Base-by-base conservation (phyloP, 2,888 invertebrate species). In the Dexiosoma caninum region DNA sequence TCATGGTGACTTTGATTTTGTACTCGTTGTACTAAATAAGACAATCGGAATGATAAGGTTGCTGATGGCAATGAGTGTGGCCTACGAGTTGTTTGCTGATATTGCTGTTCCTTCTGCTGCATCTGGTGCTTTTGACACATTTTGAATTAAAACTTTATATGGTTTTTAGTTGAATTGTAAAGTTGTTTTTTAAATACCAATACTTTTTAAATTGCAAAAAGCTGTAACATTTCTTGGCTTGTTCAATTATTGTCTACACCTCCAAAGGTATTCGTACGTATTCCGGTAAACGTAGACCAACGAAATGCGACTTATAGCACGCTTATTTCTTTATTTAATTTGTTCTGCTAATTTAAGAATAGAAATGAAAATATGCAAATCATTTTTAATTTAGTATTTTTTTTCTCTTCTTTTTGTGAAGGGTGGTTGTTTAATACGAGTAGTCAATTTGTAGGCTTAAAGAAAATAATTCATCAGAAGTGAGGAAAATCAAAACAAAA, bases 191-290 rank as follows among this genome's bases (percentile, higher is more conserved):
- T 32, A 19, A n/a, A 40, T 37, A 30, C 59, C 46, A 67, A 55
- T 51, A 78, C 55, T 67, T 35, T 32, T 27, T 37, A 53, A n/a
- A n/a, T 70, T 42, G 57, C 40, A 64, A 70, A 77, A 59, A 78
- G 71, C 64, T 70, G 27, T 49, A 49, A 66, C 71, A 71, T 66
- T 60, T 44, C 55, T 30, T 12, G 51, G 59, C 37, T 51, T 51
- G 49, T 78, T 70, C 59, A 14, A 59, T 59, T 62, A 7, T 57
- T 55, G 12, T 40, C 49, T 27, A 37, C 40, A 46, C 30, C 12
- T 21, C 12, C 16, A 37, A 14, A 3, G 7, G 21, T n/a, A n/a
- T n/a, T n/a, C n/a, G n/a, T n/a, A 27, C n/a, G 30, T 14, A 35
- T 1, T 55, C 7, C 2, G 6, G 6, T 27, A 27, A 27, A 27